Percentiles rank a stretch among this genome's conserved stretches.
phyloP scores from a whole-genome alignment of 2,797 vertebrate genomes.

The Holocentrus rufus region DNA sequence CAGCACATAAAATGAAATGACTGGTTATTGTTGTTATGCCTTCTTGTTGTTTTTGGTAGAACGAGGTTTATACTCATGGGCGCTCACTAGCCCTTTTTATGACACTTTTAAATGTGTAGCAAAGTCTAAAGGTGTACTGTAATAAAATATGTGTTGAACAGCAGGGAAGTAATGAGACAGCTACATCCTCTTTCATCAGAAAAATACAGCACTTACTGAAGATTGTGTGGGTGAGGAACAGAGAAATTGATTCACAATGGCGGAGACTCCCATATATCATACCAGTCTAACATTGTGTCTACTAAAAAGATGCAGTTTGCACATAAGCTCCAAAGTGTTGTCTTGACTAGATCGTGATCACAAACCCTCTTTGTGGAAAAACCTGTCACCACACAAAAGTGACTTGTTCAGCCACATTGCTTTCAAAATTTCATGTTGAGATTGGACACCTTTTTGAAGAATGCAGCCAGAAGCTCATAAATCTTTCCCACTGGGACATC shows the following conservation, averaged over 20 bases:
- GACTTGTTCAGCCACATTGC: too few relatives aligned
- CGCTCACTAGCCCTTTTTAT: not conserved
- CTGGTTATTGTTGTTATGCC: too few relatives aligned
- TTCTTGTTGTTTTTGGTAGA: not conserved
- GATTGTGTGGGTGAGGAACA: conserved; percentile 11
- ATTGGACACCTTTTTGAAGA: too few relatives aligned
- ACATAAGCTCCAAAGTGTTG: not conserved
- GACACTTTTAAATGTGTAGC: conserved; percentile 22
- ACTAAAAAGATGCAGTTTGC: not conserved
- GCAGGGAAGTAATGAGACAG: conserved; percentile 52
- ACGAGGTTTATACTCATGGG: not conserved
- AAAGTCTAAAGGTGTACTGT: not conserved
- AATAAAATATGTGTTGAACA: conserved; percentile 12
- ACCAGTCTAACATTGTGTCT: not conserved
- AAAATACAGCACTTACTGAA: not conserved
- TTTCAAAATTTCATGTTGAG: too few relatives aligned
- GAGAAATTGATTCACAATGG: not conserved
- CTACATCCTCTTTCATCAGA: conserved; percentile 64
- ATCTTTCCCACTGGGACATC: too few relatives aligned
- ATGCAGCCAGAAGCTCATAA: too few relatives aligned
- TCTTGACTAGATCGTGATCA: not conserved
- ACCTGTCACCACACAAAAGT: too few relatives aligned
- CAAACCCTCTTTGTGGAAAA: too few relatives aligned
- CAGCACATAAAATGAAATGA: too few relatives aligned
- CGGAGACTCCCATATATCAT: not conserved